Conservation (phyloP, 1,140 invertebrate genomes). For the roundworm (Caenorhabditis elegans) region DNA sequence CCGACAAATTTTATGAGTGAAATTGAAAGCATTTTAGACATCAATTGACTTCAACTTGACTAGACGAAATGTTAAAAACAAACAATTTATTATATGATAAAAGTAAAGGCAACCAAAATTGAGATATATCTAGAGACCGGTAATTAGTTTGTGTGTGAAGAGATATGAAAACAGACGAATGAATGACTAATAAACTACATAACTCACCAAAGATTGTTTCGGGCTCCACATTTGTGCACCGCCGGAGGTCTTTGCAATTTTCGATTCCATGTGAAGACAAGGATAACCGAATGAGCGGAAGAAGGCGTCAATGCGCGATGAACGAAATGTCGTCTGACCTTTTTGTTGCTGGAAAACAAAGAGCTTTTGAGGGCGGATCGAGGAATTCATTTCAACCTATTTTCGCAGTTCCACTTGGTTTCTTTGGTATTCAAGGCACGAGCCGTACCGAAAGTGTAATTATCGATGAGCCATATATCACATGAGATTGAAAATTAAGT, state of each 20-base stretch:
- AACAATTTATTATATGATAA: too few species aligned
- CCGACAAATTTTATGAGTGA: too few species aligned
- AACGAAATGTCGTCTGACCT: not conserved
- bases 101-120: too few species aligned
- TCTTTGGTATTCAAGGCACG: constrained; percentile 5
- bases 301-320: not conserved
- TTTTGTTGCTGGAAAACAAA: not conserved
- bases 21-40: too few species aligned
- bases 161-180: not conserved
- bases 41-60: too few species aligned
- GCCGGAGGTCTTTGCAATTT: not conserved
- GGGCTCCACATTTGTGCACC: constrained; percentile 1
- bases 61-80: too few species aligned
- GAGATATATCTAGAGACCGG: too few species aligned
- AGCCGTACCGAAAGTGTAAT: not conserved
- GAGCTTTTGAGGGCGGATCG: not conserved
- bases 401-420: not conserved
- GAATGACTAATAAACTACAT: not conserved
- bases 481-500: not conserved
- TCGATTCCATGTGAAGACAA: not conserved
- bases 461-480: not conserved
- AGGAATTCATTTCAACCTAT: not conserved
- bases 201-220: constrained; percentile 24
- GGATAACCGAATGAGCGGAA: not conserved
- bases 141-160: not conserved